These are phyloP conservation scores for Hypanus sabinus DNA, from an alignment of 2,113 vertebrate species.

Conservation along the genomic window DNA sequence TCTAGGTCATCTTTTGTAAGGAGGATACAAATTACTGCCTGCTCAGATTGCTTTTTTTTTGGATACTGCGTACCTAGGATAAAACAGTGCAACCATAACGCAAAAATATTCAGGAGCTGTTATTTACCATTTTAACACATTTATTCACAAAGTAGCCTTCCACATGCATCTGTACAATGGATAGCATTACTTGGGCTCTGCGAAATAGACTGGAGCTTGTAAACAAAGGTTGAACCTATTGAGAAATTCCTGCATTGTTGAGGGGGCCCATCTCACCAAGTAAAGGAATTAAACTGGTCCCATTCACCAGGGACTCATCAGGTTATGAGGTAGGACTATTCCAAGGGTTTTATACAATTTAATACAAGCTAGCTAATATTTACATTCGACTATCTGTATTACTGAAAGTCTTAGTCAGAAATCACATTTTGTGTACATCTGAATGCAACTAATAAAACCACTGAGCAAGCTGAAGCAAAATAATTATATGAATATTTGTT, in stretches of 20 bases:
- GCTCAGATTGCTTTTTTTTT: neutral
- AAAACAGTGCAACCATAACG: constrained; percentile 1
- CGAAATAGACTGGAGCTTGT: neutral
- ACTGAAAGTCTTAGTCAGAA: neutral
- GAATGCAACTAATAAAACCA: neutral
- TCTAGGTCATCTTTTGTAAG: constrained; percentile 25
- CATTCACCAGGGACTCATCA: too few relatives aligned
- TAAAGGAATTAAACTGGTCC: neutral
- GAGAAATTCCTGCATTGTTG: neutral
- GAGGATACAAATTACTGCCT: neutral
- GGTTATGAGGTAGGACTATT: too few relatives aligned
- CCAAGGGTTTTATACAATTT: too few relatives aligned
- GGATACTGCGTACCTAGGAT: neutral
- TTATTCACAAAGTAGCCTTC: neutral
- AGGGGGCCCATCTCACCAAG: neutral
- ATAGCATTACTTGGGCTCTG: neutral
- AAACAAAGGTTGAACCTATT: neutral
- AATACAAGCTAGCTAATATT: neutral
- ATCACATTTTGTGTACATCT: neutral
- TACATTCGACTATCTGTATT: neutral
- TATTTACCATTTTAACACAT: neutral
- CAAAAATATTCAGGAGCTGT: neutral
- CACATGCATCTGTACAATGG: neutral
- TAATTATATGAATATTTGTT: too few relatives aligned
- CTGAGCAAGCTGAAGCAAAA: neutral